phyloP scores from a whole-genome alignment of 1,140 invertebrate species.

The Diplogasteroides magnus region DNA sequence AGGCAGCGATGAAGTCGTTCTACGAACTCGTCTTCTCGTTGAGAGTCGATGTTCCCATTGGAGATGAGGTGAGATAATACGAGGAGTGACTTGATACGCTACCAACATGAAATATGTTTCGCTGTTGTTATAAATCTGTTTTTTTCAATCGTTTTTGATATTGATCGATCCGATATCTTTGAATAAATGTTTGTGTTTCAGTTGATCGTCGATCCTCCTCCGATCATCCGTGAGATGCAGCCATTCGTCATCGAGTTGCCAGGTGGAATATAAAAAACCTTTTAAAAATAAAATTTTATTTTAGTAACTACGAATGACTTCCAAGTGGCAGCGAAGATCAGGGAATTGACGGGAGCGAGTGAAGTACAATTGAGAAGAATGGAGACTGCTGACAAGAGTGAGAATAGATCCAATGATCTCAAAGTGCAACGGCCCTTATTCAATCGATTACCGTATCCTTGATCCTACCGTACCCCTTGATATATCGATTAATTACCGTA shows the following conservation, averaged over 20 bases:
- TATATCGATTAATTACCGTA: neutral
- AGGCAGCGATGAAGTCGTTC: neutral
- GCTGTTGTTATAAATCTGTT: no score
- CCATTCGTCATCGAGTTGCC: neutral
- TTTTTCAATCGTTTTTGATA: no score
- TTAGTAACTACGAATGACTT: neutral
- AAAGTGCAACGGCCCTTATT: no score
- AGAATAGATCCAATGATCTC: neutral
- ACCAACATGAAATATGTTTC: no score
- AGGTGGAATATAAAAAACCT: neutral
- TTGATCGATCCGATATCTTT: no score
- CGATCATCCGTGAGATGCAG: neutral
- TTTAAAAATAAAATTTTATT: neutral
- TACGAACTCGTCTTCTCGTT: neutral
- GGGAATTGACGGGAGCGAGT: neutral
- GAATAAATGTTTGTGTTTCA: no score
- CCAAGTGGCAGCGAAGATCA: neutral
- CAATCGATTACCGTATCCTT: no score
- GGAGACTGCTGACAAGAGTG: neutral
- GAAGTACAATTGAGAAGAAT: neutral
- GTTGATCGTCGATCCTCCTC: neutral
- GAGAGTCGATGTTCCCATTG: neutral
- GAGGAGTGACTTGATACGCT: no score
- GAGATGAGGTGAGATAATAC: no score
- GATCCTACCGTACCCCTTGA: no score